A percentile compares a stretch with the other conserved stretches of the same genome.
Conservation (phyloP, 2,113 vertebrate species). For the Oryzias javanicus region DNA sequence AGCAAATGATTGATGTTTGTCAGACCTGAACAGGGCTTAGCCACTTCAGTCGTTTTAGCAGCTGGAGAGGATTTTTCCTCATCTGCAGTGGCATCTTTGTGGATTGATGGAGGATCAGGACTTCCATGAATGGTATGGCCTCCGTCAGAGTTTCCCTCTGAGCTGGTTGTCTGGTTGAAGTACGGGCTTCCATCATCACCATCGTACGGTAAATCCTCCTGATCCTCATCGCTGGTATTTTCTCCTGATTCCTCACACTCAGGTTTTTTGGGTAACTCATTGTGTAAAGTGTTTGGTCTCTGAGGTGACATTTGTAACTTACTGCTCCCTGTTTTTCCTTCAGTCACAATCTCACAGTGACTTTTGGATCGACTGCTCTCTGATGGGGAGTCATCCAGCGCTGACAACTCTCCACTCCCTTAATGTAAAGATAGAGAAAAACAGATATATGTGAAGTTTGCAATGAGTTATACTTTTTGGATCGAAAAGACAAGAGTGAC, state of each 20-base stretch:
- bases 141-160: slow-evolving; percentile 33
- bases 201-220: slow-evolving; percentile 83
- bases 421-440: slow-evolving; percentile 12
- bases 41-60: background rate
- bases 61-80: background rate
- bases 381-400: slow-evolving; percentile 50
- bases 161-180: slow-evolving; percentile 29
- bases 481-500: too few species aligned
- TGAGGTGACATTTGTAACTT: slow-evolving; percentile 9
- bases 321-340: slow-evolving; percentile 25
- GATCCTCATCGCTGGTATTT: slow-evolving; percentile 78
- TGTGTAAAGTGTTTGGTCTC: slow-evolving; percentile 47
- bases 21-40: slow-evolving; percentile 3
- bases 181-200: slow-evolving; percentile 46
- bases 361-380: slow-evolving; percentile 36
- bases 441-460: background rate
- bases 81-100: slow-evolving; percentile 9
- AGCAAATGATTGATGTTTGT: slow-evolving; percentile 71
- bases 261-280: slow-evolving; percentile 21
- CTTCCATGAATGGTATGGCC: slow-evolving; percentile 31
- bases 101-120: slow-evolving; percentile 23
- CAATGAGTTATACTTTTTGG: too few species aligned
- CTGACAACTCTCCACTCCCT: slow-evolving; percentile 55
- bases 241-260: slow-evolving; percentile 51
- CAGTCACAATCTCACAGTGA: slow-evolving; percentile 15